Percentiles rank a stretch among this genome's conserved stretches.
Evolutionary conservation across 1,140 invertebrate species (phyloP).

Genomic region (Gonatopus flavifemur): DNA sequence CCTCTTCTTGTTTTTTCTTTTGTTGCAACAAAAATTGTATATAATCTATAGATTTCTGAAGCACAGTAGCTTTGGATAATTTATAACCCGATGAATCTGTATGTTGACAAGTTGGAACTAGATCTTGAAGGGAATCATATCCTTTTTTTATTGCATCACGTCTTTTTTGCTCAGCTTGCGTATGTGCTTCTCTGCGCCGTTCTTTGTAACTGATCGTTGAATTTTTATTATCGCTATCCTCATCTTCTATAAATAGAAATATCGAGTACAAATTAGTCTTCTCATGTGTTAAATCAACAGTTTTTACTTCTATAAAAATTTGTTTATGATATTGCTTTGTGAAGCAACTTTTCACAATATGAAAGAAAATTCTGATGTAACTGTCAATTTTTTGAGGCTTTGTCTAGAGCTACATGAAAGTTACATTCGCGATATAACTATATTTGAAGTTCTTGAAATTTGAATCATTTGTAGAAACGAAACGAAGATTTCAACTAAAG

Average conservation of each 20-base stretch:
- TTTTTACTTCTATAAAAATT: no score
- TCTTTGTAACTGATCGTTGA: constrained; percentile 90
- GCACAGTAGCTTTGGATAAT: constrained; percentile 92
- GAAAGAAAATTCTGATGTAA: no score
- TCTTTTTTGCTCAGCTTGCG: constrained; percentile 95
- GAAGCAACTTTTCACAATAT: no score
- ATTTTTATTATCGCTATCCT: constrained; percentile 82
- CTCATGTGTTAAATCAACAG: no score
- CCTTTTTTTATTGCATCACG: constrained; percentile 96
- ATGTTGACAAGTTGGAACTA: constrained; percentile 89
- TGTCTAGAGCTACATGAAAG: no score
- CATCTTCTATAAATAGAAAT: constrained; percentile 71
- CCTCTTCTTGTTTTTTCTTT: constrained; percentile 91
- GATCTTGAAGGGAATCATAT: constrained; percentile 86
- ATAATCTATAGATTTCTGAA: constrained; percentile 91
- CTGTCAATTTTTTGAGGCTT: no score
- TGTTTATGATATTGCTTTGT: no score
- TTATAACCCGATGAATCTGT: constrained; percentile 87
- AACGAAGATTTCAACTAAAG: no score
- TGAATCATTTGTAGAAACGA: no score
- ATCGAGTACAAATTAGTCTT: no score
- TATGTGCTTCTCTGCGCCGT: constrained; percentile 90
- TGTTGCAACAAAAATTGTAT: constrained; percentile 89
- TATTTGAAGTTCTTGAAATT: no score
- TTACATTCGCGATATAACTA: no score